phyloP scores from a whole-genome alignment of 2,797 vertebrate genomes.

The Florisuga fusca region DNA sequence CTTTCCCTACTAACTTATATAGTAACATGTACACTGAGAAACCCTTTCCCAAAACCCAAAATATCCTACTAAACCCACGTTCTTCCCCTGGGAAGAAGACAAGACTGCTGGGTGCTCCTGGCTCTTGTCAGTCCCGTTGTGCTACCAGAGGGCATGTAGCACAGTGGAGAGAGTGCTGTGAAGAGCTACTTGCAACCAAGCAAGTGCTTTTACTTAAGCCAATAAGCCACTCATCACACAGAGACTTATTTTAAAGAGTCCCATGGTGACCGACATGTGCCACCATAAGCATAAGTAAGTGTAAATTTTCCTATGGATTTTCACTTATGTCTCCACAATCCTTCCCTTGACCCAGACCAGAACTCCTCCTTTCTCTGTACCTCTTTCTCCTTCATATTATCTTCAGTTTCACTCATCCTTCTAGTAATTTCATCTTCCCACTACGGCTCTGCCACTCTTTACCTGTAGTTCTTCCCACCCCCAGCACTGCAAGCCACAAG shows the following conservation, averaged over 20 bases:
- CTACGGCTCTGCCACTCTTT: not conserved
- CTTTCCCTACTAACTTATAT: not conserved
- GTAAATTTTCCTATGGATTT: not conserved
- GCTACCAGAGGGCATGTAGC: not conserved
- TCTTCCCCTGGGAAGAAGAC: not conserved
- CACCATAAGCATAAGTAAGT: not conserved
- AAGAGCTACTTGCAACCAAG: not conserved
- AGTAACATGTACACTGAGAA: not conserved
- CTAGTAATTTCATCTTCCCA: not conserved
- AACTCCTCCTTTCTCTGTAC: not conserved
- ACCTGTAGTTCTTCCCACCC: not conserved
- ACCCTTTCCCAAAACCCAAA: not conserved
- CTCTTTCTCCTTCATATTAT: not conserved
- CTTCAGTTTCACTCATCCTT: not conserved
- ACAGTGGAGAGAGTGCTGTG: not conserved
- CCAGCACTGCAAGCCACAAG: not conserved
- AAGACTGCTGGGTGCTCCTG: rapidly evolving
- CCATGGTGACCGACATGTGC: not conserved
- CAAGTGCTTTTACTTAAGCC: not conserved
- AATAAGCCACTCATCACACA: not conserved
- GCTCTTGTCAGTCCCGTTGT: not conserved
- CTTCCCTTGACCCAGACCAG: not conserved
- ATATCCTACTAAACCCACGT: not conserved
- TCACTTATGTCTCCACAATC: not conserved
- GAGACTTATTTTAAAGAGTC: not conserved